phyloP scores from a whole-genome alignment of 2,797 vertebrate genomes.

The Myotis pilosus region DNA sequence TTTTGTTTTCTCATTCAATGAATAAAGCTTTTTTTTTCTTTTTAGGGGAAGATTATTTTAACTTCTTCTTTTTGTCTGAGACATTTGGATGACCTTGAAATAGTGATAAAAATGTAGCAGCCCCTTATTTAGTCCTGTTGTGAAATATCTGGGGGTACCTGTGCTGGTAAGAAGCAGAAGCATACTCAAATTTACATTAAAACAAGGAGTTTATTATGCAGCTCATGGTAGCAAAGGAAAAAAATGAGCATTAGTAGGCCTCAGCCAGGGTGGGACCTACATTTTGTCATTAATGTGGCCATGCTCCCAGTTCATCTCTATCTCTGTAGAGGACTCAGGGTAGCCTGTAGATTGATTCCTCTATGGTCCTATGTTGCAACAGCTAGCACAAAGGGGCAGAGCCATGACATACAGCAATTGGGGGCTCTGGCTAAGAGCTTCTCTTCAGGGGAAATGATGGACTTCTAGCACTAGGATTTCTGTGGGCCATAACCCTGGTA shows the following conservation, averaged over 20 bases:
- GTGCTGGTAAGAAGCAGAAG: neutral
- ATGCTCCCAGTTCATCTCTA: neutral
- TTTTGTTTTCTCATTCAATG: slow-evolving; percentile 24
- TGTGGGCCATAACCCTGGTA: neutral
- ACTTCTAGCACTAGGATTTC: neutral
- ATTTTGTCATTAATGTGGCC: neutral
- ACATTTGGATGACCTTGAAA: neutral
- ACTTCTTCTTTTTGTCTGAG: neutral
- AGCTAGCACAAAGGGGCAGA: neutral
- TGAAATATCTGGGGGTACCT: neutral
- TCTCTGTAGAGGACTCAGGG: neutral
- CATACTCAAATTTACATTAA: neutral
- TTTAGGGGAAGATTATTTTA: neutral
- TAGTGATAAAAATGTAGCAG: neutral
- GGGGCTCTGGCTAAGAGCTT: neutral
- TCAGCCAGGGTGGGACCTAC: neutral
- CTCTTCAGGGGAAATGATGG: neutral
- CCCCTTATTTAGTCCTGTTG: neutral
- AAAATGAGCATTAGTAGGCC: neutral
- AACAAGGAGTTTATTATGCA: neutral
- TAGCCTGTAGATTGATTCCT: neutral
- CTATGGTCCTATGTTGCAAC: neutral
- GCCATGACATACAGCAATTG: neutral
- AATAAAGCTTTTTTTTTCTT: neutral
- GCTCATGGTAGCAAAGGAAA: neutral